Base-by-base conservation (phyloP, 2,113 vertebrate genomes). In the Lota lota region DNA sequence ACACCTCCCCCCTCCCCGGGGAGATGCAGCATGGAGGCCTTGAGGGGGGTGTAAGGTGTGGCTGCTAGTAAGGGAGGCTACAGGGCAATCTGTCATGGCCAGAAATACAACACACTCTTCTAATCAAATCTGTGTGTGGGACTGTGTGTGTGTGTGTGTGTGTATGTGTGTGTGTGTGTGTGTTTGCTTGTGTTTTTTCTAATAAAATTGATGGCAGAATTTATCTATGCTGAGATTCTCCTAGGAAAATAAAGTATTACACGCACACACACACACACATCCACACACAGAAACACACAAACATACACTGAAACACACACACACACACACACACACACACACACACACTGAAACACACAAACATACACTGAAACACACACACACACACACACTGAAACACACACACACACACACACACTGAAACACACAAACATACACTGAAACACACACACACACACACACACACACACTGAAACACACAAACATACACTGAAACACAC, bases 41-140 rank as follows among this genome's bases (percentile, higher is more conserved):
- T 64, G 17, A 15, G 5, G 62, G 40, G 19, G 20, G n/a, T 36
- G 61, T 17, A 17, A 5, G n/a, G 65, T 50, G 69, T 61, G 0
- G 50, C 72, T 73, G 74, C 76, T 82, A 67, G 77, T 74, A 78
- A 79, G 82, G 73, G 47, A 8, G 36, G 70, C 40, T 59, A 61
- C 16, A 33, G 79, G 61, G 73, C 78, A 22, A 63, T 54, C 64
- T 12, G 4, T 61, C 22, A 66, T 16, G 64, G 66, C 69, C 47
- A 59, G 22, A 33, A 79, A 75, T 66, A 79, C 36, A 70, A 61
- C 47, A 22, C 69, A 22, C 57, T 71, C n/a, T 19, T 40, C 61
- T 17, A 63, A 40, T 36, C 61, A 40, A n/a, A 63, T 63, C 61
- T 64, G 36, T 21, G 36, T 19, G 62, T 0, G 4, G 17, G 60